phyloP scores from a whole-genome alignment of 2,888 invertebrate genomes.

The Piscicola geometra region DNA sequence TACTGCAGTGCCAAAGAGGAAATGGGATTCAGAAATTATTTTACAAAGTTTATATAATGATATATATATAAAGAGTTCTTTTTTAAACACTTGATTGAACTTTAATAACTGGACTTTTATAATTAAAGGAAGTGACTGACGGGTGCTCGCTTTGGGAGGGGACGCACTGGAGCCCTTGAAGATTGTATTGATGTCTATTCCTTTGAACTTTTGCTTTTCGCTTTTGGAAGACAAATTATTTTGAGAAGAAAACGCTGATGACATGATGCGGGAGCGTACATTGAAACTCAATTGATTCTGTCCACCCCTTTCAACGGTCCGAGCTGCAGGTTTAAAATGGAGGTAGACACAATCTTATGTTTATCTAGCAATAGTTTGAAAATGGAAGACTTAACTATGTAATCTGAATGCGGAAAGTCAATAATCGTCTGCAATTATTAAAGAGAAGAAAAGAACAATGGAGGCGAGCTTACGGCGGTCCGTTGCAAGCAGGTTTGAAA shows the following conservation, averaged over 20 bases:
- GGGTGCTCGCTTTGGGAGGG: slow-evolving; percentile 56
- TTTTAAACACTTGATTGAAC: not conserved
- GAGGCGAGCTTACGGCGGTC: slow-evolving; percentile 34
- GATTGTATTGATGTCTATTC: slow-evolving; percentile 94
- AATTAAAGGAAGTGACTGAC: slow-evolving; percentile 23
- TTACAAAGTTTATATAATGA: not conserved
- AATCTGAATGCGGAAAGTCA: not conserved
- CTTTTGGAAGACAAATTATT: slow-evolving; percentile 58
- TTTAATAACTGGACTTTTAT: not conserved
- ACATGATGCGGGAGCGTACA: slow-evolving; percentile 89
- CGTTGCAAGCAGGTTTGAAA: slow-evolving; percentile 33
- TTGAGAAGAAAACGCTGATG: slow-evolving; percentile 72
- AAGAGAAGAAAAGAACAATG: slow-evolving; percentile 7
- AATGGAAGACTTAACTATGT: not conserved
- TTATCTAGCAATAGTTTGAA: not conserved
- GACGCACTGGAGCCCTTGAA: slow-evolving; percentile 66
- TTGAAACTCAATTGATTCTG: slow-evolving; percentile 66
- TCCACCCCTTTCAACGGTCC: slow-evolving; percentile 72
- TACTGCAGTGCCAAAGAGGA: slow-evolving; percentile 53
- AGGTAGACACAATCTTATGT: not conserved
- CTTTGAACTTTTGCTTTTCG: slow-evolving; percentile 87
- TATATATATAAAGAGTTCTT: not conserved
- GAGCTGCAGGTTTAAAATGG: slow-evolving; percentile 42
- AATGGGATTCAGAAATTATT: not conserved
- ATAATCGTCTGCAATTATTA: not conserved